phyloP scores from a whole-genome alignment of 2,797 vertebrate genomes.

The Myripristis jacobus region DNA sequence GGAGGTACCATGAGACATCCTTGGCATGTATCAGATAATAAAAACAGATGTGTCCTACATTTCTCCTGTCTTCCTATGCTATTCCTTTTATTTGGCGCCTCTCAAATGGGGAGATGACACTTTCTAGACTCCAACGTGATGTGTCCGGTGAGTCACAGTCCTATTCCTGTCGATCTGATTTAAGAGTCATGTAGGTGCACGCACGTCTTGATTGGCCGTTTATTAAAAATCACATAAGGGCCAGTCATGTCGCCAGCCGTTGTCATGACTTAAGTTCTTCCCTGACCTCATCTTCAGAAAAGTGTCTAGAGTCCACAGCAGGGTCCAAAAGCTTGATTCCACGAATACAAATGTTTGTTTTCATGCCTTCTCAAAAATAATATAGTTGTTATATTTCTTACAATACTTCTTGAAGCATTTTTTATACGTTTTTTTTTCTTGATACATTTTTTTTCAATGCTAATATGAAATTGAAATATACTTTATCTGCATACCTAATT shows the following conservation, averaged over 20 bases:
- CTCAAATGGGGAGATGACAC: conserved; percentile 39
- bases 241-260: not conserved
- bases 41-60: conserved; percentile 43
- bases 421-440: too few species aligned
- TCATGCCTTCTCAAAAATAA: too few species aligned
- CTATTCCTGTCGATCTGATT: conserved; percentile 11
- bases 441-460: too few species aligned
- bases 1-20: conserved; percentile 11
- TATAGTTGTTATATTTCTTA: too few species aligned
- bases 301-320: too few species aligned
- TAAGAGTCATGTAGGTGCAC: conserved; percentile 8
- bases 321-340: too few species aligned
- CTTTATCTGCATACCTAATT: too few species aligned
- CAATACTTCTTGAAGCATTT: too few species aligned
- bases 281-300: not conserved
- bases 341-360: too few species aligned
- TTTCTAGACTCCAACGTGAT: conserved; percentile 44
- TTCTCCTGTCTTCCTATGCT: conserved; percentile 18
- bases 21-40: conserved; percentile 49
- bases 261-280: conserved; percentile 16
- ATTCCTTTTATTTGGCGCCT: conserved; percentile 52
- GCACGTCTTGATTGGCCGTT: conserved; percentile 7
- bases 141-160: conserved; percentile 37
- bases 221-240: not conserved
- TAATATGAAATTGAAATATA: too few species aligned